A percentile compares a stretch with the other conserved stretches of the same genome.
phyloP scores from a whole-genome alignment of 2,888 invertebrate genomes.

The Sarcophaga rosellei region DNA sequence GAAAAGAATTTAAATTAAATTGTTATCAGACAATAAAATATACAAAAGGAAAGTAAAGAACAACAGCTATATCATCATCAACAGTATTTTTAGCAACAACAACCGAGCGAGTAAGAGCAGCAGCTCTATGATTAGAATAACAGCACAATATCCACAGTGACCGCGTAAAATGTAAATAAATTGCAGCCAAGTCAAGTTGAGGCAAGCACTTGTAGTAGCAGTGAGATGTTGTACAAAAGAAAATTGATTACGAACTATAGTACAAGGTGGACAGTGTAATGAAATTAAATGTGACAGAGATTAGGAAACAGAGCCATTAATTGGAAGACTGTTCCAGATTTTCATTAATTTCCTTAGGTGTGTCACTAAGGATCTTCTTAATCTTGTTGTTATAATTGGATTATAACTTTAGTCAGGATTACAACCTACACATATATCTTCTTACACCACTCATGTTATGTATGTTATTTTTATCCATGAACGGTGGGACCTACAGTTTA shows the following conservation, averaged over 20 bases:
- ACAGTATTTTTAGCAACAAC: neutral
- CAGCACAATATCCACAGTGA: slow-evolving; percentile 6
- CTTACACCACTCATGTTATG: too few relatives aligned
- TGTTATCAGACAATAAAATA: slow-evolving; percentile 1
- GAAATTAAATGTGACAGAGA: too few relatives aligned
- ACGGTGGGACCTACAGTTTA: too few relatives aligned
- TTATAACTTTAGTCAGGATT: too few relatives aligned
- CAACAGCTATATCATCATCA: neutral
- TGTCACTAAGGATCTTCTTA: too few relatives aligned
- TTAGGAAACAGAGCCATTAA: too few relatives aligned
- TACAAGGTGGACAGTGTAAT: neutral
- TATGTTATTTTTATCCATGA: too few relatives aligned
- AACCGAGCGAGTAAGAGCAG: neutral
- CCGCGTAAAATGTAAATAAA: slow-evolving; percentile 41
- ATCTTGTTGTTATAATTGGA: too few relatives aligned
- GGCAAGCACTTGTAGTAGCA: neutral
- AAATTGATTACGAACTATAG: neutral
- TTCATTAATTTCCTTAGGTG: too few relatives aligned
- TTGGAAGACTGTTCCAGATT: too few relatives aligned
- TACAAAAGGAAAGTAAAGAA: neutral
- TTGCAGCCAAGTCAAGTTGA: neutral
- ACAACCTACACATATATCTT: too few relatives aligned
- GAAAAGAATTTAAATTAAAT: slow-evolving; percentile 15
- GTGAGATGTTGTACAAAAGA: neutral
- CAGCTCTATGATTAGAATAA: neutral